Evolutionary conservation across 2,797 vertebrate species (phyloP).

Genomic region (Sternotherus odoratus): DNA sequence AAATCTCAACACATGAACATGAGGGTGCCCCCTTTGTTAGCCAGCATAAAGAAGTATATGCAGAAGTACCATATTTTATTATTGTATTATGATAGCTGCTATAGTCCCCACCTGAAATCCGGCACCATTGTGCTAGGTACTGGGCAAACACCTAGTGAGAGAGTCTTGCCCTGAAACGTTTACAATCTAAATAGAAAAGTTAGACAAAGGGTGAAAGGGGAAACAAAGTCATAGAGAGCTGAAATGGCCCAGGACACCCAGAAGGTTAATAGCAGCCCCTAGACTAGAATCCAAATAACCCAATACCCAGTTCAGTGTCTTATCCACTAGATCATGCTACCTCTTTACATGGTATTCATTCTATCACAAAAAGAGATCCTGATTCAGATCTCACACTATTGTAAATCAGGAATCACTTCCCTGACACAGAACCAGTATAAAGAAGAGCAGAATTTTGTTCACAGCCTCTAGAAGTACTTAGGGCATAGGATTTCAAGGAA

Average conservation of each 20-base stretch:
- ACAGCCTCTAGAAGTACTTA: not conserved
- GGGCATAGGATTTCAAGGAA: not conserved
- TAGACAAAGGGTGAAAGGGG: not conserved
- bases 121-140: not conserved
- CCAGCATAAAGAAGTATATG: not conserved
- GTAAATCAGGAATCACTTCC: not conserved
- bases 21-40: not conserved
- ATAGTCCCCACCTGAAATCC: not conserved
- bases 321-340: not conserved
- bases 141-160: not conserved
- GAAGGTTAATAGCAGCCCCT: not conserved
- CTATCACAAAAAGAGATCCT: not conserved
- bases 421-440: not conserved
- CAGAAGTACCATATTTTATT: not conserved
- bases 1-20: not conserved
- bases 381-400: not conserved
- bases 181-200: not conserved
- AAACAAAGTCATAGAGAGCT: not conserved
- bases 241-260: not conserved
- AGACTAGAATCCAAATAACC: not conserved
- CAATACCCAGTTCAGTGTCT: not conserved
- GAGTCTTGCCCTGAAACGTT: not conserved
- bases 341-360: not conserved
- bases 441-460: not conserved
- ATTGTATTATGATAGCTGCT: not conserved